Percentiles rank a stretch among this genome's conserved stretches.
phyloP scores from a whole-genome alignment of 2,113 vertebrate genomes.

The Aegithalos caudatus region DNA sequence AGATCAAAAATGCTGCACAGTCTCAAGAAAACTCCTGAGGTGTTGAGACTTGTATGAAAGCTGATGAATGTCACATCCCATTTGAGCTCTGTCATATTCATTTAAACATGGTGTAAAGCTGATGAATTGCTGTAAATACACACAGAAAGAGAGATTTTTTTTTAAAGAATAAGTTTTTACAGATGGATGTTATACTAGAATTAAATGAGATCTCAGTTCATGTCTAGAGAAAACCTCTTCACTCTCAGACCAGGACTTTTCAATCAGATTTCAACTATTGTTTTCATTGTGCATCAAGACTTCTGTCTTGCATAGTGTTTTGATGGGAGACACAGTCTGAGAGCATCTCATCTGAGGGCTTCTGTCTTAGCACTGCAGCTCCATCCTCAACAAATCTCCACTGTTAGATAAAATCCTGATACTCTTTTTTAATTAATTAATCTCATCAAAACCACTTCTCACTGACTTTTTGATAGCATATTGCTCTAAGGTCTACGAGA shows the following conservation, averaged over 20 bases:
- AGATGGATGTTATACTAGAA: neutral
- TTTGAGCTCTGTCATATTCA: neutral
- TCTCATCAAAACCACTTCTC: neutral
- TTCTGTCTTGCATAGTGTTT: fast-evolving
- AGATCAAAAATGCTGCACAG: neutral
- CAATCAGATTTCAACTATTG: neutral
- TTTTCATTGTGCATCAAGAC: neutral
- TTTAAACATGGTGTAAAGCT: neutral
- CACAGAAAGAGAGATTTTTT: neutral
- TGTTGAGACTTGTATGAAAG: neutral
- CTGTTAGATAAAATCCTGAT: neutral
- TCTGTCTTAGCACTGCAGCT: neutral
- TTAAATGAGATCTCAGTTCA: neutral
- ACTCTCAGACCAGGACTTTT: neutral
- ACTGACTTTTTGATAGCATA: neutral
- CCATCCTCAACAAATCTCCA: neutral
- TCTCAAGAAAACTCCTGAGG: neutral
- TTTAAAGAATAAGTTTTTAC: neutral
- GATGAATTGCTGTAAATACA: neutral
- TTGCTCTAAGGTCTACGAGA: neutral
- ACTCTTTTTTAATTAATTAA: neutral
- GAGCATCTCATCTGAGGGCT: neutral
- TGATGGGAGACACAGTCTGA: fast-evolving
- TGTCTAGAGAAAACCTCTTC: neutral
- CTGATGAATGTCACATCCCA: fast-evolving